Evolutionary conservation across 2,797 vertebrate species (phyloP).

Genomic region (Arctocebus calabarensis): DNA sequence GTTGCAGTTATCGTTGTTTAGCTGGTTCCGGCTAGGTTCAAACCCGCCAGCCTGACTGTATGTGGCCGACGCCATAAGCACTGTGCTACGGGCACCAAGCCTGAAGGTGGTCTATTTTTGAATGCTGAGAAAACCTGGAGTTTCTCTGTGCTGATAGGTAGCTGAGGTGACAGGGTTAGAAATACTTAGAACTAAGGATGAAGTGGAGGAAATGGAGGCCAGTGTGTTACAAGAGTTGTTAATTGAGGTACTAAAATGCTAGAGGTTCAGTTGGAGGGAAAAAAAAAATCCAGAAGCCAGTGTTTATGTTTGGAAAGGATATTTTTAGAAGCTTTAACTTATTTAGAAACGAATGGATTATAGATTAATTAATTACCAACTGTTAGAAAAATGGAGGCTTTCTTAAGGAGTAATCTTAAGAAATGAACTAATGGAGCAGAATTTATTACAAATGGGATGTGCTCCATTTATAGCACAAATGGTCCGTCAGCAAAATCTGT

Average conservation of each 20-base stretch:
- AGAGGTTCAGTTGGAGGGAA: background rate
- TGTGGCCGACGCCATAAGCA: background rate
- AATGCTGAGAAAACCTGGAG: background rate
- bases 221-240: background rate
- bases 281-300: background rate
- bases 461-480: background rate
- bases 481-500: background rate
- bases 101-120: background rate
- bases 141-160: background rate
- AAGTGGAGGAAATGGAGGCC: background rate
- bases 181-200: background rate
- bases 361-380: background rate
- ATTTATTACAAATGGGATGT: background rate
- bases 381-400: constrained; percentile 17
- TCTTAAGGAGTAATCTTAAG: background rate
- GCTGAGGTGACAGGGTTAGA: background rate
- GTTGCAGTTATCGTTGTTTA: no score
- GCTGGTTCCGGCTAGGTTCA: background rate
- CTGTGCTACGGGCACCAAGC: background rate
- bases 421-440: background rate
- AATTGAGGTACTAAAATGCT: background rate
- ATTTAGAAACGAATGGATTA: constrained; percentile 19
- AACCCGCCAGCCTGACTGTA: background rate
- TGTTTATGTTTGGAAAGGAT: background rate
- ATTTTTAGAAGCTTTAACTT: constrained; percentile 31